A percentile compares a stretch with the other conserved stretches of the same genome.
These are phyloP conservation scores for Lanius ludovicianus DNA, from an alignment of 2,113 vertebrate species.

Conservation along the genomic window DNA sequence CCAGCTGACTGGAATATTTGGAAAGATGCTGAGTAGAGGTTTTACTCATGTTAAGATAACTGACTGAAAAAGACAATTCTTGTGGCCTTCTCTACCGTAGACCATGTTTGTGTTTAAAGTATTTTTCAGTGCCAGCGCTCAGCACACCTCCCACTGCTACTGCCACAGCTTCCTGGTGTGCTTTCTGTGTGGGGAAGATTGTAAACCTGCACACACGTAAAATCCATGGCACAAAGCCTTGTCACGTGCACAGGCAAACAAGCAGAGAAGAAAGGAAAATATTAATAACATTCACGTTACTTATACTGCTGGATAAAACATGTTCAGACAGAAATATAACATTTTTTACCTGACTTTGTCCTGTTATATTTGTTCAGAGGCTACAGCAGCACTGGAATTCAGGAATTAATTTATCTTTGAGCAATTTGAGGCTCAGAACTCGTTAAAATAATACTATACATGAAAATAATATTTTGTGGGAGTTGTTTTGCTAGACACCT, in stretches of 20 bases:
- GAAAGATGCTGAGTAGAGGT: not conserved
- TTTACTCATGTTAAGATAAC: not conserved
- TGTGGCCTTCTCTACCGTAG: not conserved
- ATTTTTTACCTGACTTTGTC: not conserved
- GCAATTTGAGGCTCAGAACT: not conserved
- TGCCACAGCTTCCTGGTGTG: not conserved
- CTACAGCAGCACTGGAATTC: not conserved
- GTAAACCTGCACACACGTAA: accelerated
- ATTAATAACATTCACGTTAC: not conserved
- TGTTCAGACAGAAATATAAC: not conserved
- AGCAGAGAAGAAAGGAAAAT: not conserved
- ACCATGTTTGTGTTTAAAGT: not conserved
- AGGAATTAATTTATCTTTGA: not conserved
- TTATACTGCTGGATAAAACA: not conserved
- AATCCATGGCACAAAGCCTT: not conserved
- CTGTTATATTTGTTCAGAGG: not conserved
- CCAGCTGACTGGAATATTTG: not conserved
- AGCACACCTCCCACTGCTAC: not conserved
- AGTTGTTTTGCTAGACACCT: not conserved
- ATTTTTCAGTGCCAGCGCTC: not conserved
- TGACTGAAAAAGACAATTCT: not conserved
- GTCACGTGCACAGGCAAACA: not conserved
- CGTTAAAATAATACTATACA: not conserved
- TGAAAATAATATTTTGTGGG: not conserved
- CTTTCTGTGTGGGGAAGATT: not conserved